Percentiles rank a stretch among this genome's conserved stretches.
phyloP scores from a whole-genome alignment of 1,140 invertebrate genomes.

The Bombus affinis region DNA sequence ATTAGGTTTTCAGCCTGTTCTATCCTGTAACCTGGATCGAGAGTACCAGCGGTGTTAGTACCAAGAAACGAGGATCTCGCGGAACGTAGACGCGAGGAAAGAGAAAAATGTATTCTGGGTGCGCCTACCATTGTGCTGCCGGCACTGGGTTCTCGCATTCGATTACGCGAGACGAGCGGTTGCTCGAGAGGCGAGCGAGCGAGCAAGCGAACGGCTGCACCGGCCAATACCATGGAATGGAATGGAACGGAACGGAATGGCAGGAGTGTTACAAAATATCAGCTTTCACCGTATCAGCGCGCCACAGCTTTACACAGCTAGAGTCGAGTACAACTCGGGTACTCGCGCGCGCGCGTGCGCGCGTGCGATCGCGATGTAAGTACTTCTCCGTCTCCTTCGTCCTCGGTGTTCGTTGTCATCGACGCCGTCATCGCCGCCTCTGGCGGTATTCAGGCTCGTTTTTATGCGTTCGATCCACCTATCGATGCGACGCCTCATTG shows the following conservation, averaged over 20 bases:
- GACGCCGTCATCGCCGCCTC: neutral
- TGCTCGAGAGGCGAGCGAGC: slow-evolving; percentile 52
- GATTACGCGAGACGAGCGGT: slow-evolving; percentile 65
- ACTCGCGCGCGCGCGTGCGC: too few species aligned
- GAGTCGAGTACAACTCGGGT: neutral
- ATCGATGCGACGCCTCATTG: neutral
- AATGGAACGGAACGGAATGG: slow-evolving; percentile 78
- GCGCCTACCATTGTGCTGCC: slow-evolving; percentile 66
- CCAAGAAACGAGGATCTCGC: slow-evolving; percentile 54
- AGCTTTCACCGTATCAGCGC: slow-evolving; percentile 82
- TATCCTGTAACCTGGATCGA: neutral
- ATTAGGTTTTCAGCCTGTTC: neutral
- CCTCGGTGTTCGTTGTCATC: slow-evolving; percentile 35
- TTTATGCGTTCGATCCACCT: slow-evolving; percentile 15
- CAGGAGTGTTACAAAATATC: slow-evolving; percentile 83
- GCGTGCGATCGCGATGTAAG: neutral
- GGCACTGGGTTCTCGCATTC: slow-evolving; percentile 62
- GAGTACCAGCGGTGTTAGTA: neutral
- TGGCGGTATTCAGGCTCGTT: neutral
- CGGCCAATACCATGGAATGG: slow-evolving; percentile 71
- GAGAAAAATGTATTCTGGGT: slow-evolving; percentile 67
- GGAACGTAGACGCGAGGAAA: slow-evolving; percentile 46
- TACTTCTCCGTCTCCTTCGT: slow-evolving; percentile 22
- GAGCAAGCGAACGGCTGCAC: slow-evolving; percentile 57
- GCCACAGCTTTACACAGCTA: slow-evolving; percentile 43